phyloP scores from a whole-genome alignment of 2,888 invertebrate genomes.

The Alviniconcha strummeri region DNA sequence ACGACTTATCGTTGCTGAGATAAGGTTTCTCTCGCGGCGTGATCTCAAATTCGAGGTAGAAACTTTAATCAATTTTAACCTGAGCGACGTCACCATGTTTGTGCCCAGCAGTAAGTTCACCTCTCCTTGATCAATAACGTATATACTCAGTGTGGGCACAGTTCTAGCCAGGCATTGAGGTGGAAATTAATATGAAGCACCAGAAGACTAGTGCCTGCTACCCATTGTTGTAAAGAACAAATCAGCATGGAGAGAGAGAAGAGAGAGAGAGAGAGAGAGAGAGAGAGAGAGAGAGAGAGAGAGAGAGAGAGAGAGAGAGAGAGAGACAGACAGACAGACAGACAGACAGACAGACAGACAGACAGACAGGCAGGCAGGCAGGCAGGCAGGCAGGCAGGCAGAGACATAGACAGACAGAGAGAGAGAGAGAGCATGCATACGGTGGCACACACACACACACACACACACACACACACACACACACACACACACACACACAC shows the following conservation, averaged over 20 bases:
- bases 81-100: too few species aligned
- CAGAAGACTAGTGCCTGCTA: too few species aligned
- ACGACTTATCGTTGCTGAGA: too few species aligned
- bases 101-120: too few species aligned
- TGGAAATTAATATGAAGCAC: too few species aligned
- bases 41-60: too few species aligned
- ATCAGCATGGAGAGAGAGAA: background rate
- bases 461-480: background rate
- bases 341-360: background rate
- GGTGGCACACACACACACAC: background rate
- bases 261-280: background rate
- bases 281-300: background rate
- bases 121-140: too few species aligned
- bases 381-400: background rate
- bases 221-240: background rate
- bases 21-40: too few species aligned
- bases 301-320: background rate
- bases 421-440: background rate
- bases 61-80: too few species aligned
- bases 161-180: too few species aligned
- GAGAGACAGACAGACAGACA: background rate
- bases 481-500: background rate
- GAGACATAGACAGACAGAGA: background rate
- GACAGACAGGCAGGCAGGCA: background rate
- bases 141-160: too few species aligned